A percentile compares a stretch with the other conserved stretches of the same genome.
These are phyloP conservation scores for Uria lomvia DNA, from an alignment of 2,113 vertebrate species.

Conservation along the genomic window DNA sequence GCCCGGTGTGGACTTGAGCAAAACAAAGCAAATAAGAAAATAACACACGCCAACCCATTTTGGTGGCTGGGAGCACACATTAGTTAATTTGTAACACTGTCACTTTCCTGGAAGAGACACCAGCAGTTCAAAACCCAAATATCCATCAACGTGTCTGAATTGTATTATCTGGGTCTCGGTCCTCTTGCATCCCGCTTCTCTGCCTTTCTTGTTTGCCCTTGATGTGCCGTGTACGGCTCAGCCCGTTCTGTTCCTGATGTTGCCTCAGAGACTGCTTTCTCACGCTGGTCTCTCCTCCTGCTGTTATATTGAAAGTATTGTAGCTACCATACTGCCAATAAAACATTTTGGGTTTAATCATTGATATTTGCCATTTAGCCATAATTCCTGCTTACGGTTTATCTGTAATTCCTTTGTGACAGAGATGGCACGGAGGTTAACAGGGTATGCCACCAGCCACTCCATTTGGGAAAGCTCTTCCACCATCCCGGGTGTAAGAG, in stretches of 20 bases:
- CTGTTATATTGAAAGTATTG: neutral
- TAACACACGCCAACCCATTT: neutral
- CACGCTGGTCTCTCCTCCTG: neutral
- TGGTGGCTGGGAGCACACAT: neutral
- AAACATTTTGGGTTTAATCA: neutral
- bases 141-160: neutral
- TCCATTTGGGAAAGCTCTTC: neutral
- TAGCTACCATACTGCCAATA: neutral
- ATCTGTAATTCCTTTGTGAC: neutral
- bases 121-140: neutral
- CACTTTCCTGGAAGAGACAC: neutral
- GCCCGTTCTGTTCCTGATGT: neutral
- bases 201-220: neutral
- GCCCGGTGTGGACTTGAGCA: neutral
- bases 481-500: neutral
- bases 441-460: accelerated
- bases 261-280: neutral
- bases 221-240: no score
- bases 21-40: neutral
- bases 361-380: neutral
- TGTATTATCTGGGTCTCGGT: neutral
- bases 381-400: neutral
- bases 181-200: neutral
- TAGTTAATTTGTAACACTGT: neutral
- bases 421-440: neutral